Base-by-base conservation (phyloP, 2,797 vertebrate genomes). In the Pelodytes ibericus region DNA sequence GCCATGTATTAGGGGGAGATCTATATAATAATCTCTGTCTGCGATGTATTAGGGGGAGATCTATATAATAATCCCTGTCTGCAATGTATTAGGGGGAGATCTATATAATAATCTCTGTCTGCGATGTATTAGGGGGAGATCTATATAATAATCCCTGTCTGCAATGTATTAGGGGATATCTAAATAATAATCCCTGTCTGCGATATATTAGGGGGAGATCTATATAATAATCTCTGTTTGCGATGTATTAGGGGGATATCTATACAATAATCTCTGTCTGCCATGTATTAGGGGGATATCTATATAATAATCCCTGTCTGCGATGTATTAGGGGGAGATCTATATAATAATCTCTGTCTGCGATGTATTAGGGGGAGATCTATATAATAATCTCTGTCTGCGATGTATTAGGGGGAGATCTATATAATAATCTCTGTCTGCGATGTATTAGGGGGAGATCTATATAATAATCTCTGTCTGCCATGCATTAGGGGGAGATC, bases 241-340 rank as follows among this genome's bases (percentile, higher is more conserved):
- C 8, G 20, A 74, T 7, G 1, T 80, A 99, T 96, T 84, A 98
- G 86, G 96, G 97, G 1, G 97, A 99, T 4, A 44, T 16, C 41
- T 11, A 44, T 44, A 15, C n/a, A n/a, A n/a, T n/a, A n/a, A n/a
- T 39, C 7, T 39, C 49, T 24, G 20, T 24, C 44, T 53, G n/a
- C n/a, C n/a, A n/a, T n/a, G n/a, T n/a, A n/a, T n/a, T n/a, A n/a
- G 5, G 31, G 31, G 31, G 10, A 36, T 4, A 44, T 16, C 41
- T 11, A 44, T 44, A 15, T n/a, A n/a, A n/a, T n/a, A n/a, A n/a
- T 39, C 7, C 15, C 49, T 24, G 20, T 24, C 44, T 53, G 0
- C 8, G 20, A 74, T 7, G 1, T 80, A 99, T 96, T 84, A 98
- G 86, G 96, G 97, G 1, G 97, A 99, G 74, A 94, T 95, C 41